Evolutionary conservation across 2,888 invertebrate genomes (phyloP).

Genomic region (Latrodectus elegans): DNA sequence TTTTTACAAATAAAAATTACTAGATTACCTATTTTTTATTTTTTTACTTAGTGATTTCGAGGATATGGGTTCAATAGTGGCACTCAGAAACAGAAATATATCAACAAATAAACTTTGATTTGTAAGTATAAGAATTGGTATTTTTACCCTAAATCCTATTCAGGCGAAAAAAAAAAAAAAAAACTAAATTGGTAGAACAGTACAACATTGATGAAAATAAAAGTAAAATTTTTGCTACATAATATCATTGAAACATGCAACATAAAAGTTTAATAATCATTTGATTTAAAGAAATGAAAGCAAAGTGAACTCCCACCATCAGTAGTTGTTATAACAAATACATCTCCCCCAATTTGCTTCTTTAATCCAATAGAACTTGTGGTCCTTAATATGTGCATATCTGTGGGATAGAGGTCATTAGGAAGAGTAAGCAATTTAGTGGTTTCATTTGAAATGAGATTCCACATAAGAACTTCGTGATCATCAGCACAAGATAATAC

Average conservation of each 20-base stretch:
- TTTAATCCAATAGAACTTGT: conserved; percentile 73
- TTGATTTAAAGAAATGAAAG: background rate
- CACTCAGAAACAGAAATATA: background rate
- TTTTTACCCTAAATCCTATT: background rate
- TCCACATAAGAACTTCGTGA: conserved; percentile 91
- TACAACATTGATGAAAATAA: background rate
- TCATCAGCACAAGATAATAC: conserved; percentile 94
- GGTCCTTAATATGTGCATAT: conserved; percentile 88
- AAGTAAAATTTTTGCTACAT: background rate
- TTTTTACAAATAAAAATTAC: no score
- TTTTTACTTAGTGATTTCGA: background rate
- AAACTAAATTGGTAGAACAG: background rate
- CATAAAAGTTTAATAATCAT: background rate
- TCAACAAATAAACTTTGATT: background rate
- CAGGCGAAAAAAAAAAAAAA: background rate
- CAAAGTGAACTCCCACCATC: conserved; percentile 81
- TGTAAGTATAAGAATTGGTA: background rate
- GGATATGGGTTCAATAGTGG: background rate
- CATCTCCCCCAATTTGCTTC: conserved; percentile 80
- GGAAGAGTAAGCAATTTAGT: conserved; percentile 85
- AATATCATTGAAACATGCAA: background rate
- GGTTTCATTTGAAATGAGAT: conserved; percentile 85
- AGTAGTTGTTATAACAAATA: conserved; percentile 88
- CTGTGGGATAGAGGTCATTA: conserved; percentile 89
- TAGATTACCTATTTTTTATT: background rate